Evolutionary conservation across 92 coral and sea anemone species (phyloP).

Genomic region (Phenganax marumi): DNA sequence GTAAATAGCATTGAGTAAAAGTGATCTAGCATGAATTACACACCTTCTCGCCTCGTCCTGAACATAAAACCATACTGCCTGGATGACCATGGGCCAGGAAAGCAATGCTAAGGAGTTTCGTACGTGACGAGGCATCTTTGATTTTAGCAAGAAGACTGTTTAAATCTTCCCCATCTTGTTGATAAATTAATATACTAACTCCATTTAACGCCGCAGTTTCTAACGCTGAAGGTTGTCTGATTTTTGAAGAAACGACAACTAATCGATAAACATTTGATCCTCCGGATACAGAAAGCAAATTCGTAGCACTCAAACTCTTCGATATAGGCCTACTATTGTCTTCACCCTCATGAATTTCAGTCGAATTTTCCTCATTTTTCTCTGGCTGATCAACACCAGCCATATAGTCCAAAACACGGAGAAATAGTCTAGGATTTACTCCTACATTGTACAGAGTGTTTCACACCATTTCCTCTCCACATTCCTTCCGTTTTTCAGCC

Average conservation of each 20-base stretch:
- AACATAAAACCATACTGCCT: slow-evolving; percentile 73
- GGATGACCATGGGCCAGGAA: slow-evolving; percentile 87
- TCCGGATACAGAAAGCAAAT: slow-evolving; percentile 16
- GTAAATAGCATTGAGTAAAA: background rate
- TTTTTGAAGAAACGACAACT: slow-evolving; percentile 88
- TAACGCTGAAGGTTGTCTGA: slow-evolving; percentile 80
- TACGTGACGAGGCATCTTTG: slow-evolving; percentile 64
- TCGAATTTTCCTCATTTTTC: slow-evolving; percentile 30
- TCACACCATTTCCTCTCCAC: slow-evolving; percentile 17
- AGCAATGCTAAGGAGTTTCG: slow-evolving; percentile 80
- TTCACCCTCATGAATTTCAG: background rate
- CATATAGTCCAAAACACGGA: slow-evolving; percentile 24
- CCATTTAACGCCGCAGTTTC: slow-evolving; percentile 70
- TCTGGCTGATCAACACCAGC: slow-evolving; percentile 39
- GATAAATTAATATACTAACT: slow-evolving; percentile 69
- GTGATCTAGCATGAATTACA: background rate
- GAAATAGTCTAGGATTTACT: slow-evolving; percentile 17
- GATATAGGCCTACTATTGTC: slow-evolving; percentile 35
- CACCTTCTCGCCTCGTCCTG: slow-evolving; percentile 48
- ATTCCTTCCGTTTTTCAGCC: slow-evolving; percentile 4
- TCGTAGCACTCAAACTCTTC: slow-evolving; percentile 1
- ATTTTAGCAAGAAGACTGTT: slow-evolving; percentile 71
- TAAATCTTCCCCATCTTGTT: slow-evolving; percentile 70
- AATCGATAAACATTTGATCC: slow-evolving; percentile 62
- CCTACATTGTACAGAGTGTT: slow-evolving; percentile 37